Evolutionary conservation across 2,113 vertebrate species (phyloP).

Genomic region (Equus przewalskii): DNA sequence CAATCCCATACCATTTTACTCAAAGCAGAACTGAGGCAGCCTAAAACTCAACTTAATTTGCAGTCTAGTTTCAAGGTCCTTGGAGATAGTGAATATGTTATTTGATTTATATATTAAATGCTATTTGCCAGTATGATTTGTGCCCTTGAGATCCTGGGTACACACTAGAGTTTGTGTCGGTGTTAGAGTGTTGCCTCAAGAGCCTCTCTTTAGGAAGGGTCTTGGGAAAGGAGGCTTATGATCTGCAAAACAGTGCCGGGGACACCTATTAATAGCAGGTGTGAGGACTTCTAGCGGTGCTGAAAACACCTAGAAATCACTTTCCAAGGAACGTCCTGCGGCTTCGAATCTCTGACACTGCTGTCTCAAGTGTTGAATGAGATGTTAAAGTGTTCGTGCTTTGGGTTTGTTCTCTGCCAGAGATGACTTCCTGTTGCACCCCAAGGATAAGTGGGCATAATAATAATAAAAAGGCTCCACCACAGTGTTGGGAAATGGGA

Average conservation of each 20-base stretch:
- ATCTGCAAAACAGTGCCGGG: background rate
- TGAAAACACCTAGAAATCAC: conserved; percentile 53
- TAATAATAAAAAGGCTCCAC: background rate
- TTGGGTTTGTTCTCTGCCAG: background rate
- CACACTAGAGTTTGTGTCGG: background rate
- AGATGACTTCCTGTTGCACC: background rate
- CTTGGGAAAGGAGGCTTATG: conserved; percentile 32
- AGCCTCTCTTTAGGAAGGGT: background rate
- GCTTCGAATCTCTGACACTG: background rate
- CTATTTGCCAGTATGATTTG: background rate
- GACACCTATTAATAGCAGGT: conserved; percentile 1
- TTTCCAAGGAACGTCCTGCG: background rate
- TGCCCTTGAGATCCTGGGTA: background rate
- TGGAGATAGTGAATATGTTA: conserved; percentile 29
- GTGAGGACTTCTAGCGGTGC: background rate
- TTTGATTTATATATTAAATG: conserved; percentile 62
- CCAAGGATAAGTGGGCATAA: background rate
- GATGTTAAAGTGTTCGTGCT: background rate
- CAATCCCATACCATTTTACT: background rate
- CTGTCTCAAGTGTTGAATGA: background rate
- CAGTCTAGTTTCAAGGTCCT: conserved; percentile 42
- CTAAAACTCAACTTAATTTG: conserved; percentile 28
- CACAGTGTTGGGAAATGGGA: background rate
- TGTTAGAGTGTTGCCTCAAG: background rate
- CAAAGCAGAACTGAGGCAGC: background rate